A percentile compares a stretch with the other conserved stretches of the same genome.
Conservation (phyloP, 2,797 vertebrate genomes). For the Gallinago stenura region DNA sequence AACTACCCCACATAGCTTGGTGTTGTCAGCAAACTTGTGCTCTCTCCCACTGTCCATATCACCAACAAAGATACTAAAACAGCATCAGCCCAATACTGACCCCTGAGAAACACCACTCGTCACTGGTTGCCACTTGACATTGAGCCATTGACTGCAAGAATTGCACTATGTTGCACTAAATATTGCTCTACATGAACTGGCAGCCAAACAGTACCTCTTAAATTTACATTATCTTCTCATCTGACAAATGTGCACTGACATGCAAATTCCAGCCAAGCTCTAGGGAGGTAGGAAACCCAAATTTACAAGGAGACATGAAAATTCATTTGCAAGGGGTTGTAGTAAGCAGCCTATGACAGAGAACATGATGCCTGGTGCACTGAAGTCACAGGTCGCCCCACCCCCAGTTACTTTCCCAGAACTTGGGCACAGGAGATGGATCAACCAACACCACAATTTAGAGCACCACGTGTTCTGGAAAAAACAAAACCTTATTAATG, state of each 20-base stretch:
- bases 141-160: not conserved
- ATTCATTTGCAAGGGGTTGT: not conserved
- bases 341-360: not conserved
- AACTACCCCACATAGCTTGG: too few species aligned
- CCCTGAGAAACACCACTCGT: too few species aligned
- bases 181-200: not conserved
- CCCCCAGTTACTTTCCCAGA: not conserved
- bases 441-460: not conserved
- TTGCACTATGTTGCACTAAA: not conserved
- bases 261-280: not conserved
- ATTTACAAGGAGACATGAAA: not conserved
- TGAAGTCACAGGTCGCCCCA: not conserved
- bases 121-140: too few species aligned
- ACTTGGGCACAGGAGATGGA: not conserved
- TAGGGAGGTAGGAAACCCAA: not conserved
- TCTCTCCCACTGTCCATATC: too few species aligned
- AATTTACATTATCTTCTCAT: not conserved
- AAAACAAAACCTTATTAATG: not conserved
- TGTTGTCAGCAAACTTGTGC: too few species aligned
- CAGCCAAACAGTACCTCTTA: not conserved
- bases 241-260: not conserved
- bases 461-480: not conserved
- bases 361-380: fast-evolving
- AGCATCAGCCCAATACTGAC: too few species aligned
- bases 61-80: too few species aligned